A percentile compares a stretch with the other conserved stretches of the same genome.
Evolutionary conservation across 2,113 vertebrate genomes (phyloP).

Genomic region (Antigone vipio): DNA sequence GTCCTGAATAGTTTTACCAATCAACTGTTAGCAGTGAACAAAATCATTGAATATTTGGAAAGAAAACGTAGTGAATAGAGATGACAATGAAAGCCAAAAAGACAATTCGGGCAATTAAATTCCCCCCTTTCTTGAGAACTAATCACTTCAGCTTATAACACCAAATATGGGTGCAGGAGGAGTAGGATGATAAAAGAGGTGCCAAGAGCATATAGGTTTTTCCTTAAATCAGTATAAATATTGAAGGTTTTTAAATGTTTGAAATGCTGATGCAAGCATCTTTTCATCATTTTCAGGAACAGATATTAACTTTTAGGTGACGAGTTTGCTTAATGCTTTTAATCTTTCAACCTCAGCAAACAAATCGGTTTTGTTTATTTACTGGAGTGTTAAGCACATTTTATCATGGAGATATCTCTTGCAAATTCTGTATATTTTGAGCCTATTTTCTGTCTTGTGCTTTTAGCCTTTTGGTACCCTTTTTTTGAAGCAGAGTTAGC

Average conservation of each 20-base stretch:
- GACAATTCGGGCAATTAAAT: background rate
- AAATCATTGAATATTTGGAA: background rate
- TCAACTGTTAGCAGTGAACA: background rate
- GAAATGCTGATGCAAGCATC: background rate
- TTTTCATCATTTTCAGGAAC: conserved; percentile 15
- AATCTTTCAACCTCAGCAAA: conserved; percentile 16
- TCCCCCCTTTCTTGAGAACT: background rate
- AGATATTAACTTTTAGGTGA: background rate
- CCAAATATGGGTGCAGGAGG: background rate
- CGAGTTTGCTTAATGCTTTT: conserved; percentile 30
- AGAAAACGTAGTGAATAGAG: background rate
- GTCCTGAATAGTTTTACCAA: background rate
- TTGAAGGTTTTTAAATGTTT: background rate
- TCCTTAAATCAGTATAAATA: conserved; percentile 13
- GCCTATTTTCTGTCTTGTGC: background rate
- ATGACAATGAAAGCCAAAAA: background rate
- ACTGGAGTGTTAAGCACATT: background rate
- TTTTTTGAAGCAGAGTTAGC: conserved; percentile 9
- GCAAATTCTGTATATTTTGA: conserved; percentile 12
- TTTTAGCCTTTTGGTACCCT: conserved; percentile 15
- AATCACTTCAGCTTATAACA: background rate
- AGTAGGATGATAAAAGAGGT: background rate
- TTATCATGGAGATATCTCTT: conserved; percentile 19
- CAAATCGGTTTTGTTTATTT: conserved; percentile 50
- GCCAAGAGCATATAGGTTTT: background rate